These are phyloP conservation scores for Melitaea cinxia DNA, from an alignment of 1,140 invertebrate genomes.

Conservation along the genomic window DNA sequence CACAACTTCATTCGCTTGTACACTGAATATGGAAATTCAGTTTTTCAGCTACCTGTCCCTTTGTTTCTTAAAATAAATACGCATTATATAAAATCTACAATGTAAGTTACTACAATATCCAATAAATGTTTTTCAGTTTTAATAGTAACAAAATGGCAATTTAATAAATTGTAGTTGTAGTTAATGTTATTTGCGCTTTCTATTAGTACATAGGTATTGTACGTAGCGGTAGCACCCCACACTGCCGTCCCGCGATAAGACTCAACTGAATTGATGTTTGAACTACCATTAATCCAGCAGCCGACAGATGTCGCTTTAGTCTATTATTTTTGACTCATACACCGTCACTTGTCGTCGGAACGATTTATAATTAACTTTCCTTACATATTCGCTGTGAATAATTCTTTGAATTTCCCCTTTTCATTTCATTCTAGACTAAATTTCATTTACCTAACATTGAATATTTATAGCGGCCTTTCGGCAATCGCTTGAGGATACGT, in stretches of 20 bases:
- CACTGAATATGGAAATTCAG: no score
- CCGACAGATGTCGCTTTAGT: slow-evolving; percentile 66
- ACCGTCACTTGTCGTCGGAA: slow-evolving; percentile 20
- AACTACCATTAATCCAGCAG: slow-evolving; percentile 70
- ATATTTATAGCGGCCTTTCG: background rate
- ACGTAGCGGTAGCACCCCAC: slow-evolving; percentile 45
- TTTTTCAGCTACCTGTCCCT: no score
- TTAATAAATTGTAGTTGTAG: background rate
- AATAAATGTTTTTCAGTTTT: background rate
- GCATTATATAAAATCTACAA: no score
- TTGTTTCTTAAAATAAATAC: no score
- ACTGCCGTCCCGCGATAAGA: slow-evolving; percentile 64
- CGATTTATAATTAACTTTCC: slow-evolving; percentile 17
- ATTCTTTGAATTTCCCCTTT: background rate
- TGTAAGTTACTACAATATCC: no score
- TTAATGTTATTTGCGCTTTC: background rate
- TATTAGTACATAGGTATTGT: slow-evolving; percentile 8
- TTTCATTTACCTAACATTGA: background rate
- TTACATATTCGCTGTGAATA: background rate
- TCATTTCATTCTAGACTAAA: slow-evolving; percentile 2
- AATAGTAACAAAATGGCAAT: background rate
- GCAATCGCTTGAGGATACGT: slow-evolving; percentile 6
- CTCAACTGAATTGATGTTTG: slow-evolving; percentile 71
- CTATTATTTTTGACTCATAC: slow-evolving; percentile 73
- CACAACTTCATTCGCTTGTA: no score